Base-by-base conservation (phyloP, 1,140 invertebrate genomes). In the Anoplophora glabripennis region DNA sequence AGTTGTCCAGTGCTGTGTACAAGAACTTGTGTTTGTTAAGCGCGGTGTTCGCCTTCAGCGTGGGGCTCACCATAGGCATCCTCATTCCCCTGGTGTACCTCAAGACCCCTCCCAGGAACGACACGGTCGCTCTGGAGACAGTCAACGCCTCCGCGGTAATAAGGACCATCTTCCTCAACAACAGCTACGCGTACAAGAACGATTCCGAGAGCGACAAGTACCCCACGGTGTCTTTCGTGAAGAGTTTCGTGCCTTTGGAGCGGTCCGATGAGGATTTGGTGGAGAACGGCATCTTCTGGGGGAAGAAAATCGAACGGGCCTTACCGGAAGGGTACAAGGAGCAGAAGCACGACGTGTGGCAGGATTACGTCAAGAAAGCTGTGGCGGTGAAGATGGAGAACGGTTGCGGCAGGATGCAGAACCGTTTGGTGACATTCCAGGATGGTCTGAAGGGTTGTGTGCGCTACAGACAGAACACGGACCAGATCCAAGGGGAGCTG, bases 401-500 rank as follows among this genome's bases (percentile, higher is more conserved):
- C 12, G 92, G 91, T 0, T 94, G 92, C 71, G 92, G 92, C 0
- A 79, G 90, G 40, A 93, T 93, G 90, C 90, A 93, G 70, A 94
- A 94, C 72, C 79, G 92, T 7, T 69, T 92, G 28, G 76, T 92
- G 0, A 87, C 85, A 1, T 89, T 93, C 64, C 81, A 83, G 53
- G 89, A 90, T 73, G 89, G 89, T 0, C 80, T 83, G 0, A 78
- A 82, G 66, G 86, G 90, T 5, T 94, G 92, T 69, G 89, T 89
- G 0, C 78, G 91, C 28, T 93, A 94, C 72, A 81, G 92, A 41
- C 87, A 92, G 63, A 94, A 94, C 69, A 89, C 88, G 15, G 91
- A 94, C 70, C 91, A 94, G 75, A 93, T 94, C 41, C 91, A 93
- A 76, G 92, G 92, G 8, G 92, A 94, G 74, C 84, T 93, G 1